Base-by-base conservation (phyloP, 2,113 vertebrate genomes). In the Turdus rufiventris region DNA sequence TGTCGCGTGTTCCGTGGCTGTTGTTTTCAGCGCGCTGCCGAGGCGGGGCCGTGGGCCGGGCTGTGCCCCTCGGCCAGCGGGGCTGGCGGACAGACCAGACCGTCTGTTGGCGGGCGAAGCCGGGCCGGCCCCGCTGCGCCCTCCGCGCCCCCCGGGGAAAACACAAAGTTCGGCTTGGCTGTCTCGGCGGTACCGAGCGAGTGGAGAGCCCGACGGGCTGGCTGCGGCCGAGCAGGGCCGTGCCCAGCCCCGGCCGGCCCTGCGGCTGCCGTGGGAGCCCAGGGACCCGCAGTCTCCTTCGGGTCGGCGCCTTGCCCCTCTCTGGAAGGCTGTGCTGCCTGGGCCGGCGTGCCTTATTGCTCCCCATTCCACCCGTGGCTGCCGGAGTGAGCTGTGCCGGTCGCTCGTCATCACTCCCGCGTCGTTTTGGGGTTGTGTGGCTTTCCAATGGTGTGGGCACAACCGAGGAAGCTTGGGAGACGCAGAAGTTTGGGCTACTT, bases 301-400 rank as follows among this genome's bases (percentile, higher is more conserved):
- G 33, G 38, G 12, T 66, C 38, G 8, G 48, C 12, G 77, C 17
- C 70, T 8, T 36, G 10, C 12, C 33, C 11, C 10, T 8, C 14
- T 8, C 5, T 5, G 1, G 12, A 6, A 28, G 47, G 36, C 23
- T 8, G 60, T 7, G 48, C 24, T 18, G 51, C 14, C 54, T 18
- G 15, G 6, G 7, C 6, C 38, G 13, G 16, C 2, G 29, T 25
- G 1, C 19, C 10, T 5, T 11, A 0, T 4, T 28, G 20, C 9
- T 38, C 36, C 1, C 5, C 50, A 0, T 0, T 7, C 33, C 34
- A 1, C 8, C 38, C 20, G 10, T 8, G 48, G 23, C 19, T 8
- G 74, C 65, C 8, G 20, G 18, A 7, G 4, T 9, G 17, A 4
- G 3, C 66, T 7, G 36, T 3, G 83, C 3, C 15, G 25, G 1